A percentile compares a stretch with the other conserved stretches of the same genome.
These are phyloP conservation scores for Xestia xanthographa DNA, from an alignment of 2,888 invertebrate genomes.

Conservation along the genomic window DNA sequence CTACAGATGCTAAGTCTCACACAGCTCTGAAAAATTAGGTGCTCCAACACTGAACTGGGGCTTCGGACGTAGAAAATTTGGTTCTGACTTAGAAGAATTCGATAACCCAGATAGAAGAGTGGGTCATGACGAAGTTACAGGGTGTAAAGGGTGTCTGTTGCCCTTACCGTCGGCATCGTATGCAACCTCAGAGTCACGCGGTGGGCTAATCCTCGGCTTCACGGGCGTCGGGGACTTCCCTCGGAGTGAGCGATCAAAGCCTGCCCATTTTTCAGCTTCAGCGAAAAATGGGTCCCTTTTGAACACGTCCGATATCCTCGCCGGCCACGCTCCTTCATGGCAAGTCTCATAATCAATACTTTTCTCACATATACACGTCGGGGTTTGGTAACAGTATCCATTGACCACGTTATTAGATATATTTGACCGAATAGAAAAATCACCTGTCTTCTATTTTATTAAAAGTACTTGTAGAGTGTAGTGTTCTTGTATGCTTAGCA, in stretches of 20 bases:
- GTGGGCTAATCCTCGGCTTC: conserved; percentile 93
- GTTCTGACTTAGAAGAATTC: conserved; percentile 45
- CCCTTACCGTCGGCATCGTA: conserved; percentile 94
- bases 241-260: conserved; percentile 91
- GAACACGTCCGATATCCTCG: conserved; percentile 87
- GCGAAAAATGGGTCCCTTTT: conserved; percentile 89
- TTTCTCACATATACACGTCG: conserved; percentile 70
- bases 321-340: conserved; percentile 87
- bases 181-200: conserved; percentile 93
- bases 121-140: conserved; percentile 86
- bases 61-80: conserved; percentile 57
- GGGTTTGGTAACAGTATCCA: conserved; percentile 63
- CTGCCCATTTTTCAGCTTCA: conserved; percentile 89
- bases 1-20: conserved; percentile 70
- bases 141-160: conserved; percentile 81
- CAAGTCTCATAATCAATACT: conserved; percentile 87
- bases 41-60: conserved; percentile 64
- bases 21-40: conserved; percentile 66
- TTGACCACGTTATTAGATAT: conserved; percentile 55
- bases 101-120: conserved; percentile 63
- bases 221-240: conserved; percentile 93
- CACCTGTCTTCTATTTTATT: conserved; percentile 40
- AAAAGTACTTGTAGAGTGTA: conserved; percentile 79
- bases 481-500: conserved; percentile 80
- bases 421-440: conserved; percentile 45